Evolutionary conservation across 2,888 invertebrate genomes (phyloP).

Genomic region (Tenthredo amoena): DNA sequence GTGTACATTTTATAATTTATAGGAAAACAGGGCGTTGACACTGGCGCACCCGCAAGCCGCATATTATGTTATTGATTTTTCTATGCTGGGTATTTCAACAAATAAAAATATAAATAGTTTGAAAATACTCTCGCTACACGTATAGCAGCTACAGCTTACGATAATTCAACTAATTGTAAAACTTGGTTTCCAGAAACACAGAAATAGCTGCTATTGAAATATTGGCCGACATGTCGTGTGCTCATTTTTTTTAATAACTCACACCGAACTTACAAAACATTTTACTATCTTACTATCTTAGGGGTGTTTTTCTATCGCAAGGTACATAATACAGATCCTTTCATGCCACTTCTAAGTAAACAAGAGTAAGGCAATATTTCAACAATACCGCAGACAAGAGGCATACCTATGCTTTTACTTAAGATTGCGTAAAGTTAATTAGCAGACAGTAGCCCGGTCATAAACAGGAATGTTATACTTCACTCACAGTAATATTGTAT

Average conservation of each 20-base stretch:
- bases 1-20: neutral
- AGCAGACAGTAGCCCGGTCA: constrained; percentile 2
- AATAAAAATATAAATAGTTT: neutral
- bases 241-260: neutral
- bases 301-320: neutral
- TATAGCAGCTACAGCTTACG: neutral
- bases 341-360: neutral
- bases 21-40: constrained; percentile 33
- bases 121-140: neutral
- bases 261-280: neutral
- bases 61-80: constrained; percentile 30
- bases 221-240: neutral
- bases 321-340: neutral
- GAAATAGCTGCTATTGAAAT: neutral
- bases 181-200: neutral
- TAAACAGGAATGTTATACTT: neutral
- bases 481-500: neutral
- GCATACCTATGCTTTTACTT: neutral
- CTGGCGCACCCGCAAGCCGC: constrained; percentile 25
- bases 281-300: neutral
- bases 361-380: neutral
- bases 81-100: neutral
- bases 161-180: neutral
- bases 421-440: neutral
- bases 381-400: constrained; percentile 7